Evolutionary conservation across 2,113 vertebrate species (phyloP).

Genomic region (Nothoprocta pentlandii): DNA sequence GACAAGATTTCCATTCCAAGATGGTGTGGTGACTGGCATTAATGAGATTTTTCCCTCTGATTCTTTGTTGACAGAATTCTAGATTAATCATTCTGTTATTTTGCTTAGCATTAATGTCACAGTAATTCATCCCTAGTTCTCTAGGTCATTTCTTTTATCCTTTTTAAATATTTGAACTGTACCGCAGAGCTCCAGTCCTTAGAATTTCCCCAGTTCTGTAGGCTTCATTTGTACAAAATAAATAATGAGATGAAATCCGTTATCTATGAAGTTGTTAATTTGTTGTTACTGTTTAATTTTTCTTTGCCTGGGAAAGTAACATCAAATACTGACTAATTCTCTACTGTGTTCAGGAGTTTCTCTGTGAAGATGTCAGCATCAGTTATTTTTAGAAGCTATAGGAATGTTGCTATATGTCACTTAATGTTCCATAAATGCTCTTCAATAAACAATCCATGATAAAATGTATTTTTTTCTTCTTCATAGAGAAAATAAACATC

Average conservation of each 20-base stretch:
- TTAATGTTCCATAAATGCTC: background rate
- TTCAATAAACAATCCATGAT: background rate
- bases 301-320: background rate
- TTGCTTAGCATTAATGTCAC: background rate
- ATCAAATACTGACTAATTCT: background rate
- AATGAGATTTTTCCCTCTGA: background rate
- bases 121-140: background rate
- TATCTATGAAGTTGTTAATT: background rate
- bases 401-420: background rate
- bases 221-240: background rate
- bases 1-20: background rate
- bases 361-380: background rate
- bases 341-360: background rate
- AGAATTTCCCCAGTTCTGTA: background rate
- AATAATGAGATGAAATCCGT: background rate
- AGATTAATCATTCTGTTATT: background rate
- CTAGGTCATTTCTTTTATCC: background rate
- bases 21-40: background rate
- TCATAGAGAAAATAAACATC: background rate
- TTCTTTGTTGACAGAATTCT: conserved; percentile 1
- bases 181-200: background rate
- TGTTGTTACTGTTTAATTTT: background rate
- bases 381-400: background rate
- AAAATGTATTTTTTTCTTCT: background rate
- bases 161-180: background rate